Conservation (phyloP, 2,888 invertebrate genomes). For the Tanytarsus gracilentus region DNA sequence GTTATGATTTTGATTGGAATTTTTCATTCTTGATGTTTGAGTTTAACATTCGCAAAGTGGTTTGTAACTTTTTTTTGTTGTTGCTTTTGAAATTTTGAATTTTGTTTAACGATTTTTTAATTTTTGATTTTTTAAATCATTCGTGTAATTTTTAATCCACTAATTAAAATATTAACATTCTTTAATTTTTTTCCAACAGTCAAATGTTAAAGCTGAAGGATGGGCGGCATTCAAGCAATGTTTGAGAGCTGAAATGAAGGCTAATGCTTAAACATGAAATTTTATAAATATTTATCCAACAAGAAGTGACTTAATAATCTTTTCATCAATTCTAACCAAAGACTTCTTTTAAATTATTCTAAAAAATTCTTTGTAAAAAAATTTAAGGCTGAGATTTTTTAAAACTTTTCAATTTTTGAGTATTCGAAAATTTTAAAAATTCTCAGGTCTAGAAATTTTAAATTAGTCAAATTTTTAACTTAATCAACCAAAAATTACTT, state of each 20-base stretch:
- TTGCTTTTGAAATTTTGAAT: not conserved
- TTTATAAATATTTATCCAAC: too few relatives aligned
- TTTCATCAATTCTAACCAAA: too few relatives aligned
- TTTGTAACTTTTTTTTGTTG: not conserved
- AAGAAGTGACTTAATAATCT: too few relatives aligned
- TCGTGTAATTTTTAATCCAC: not conserved
- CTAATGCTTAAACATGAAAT: too few relatives aligned
- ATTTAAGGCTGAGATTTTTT: too few relatives aligned
- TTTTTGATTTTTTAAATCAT: not conserved
- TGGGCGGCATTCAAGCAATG: slow-evolving; percentile 90
- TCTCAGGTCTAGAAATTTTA: too few relatives aligned
- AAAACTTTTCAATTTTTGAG: too few relatives aligned
- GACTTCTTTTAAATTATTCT: too few relatives aligned
- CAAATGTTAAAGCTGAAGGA: slow-evolving; percentile 76
- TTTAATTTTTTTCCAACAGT: slow-evolving; percentile 50
- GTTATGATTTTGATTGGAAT: not conserved
- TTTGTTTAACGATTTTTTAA: slow-evolving; percentile 1
- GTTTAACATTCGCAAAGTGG: not conserved
- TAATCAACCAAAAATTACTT: too few relatives aligned
- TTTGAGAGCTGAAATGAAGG: slow-evolving; percentile 75
- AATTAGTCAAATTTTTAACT: too few relatives aligned
- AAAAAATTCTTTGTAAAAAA: too few relatives aligned
- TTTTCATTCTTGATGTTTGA: slow-evolving; percentile 13
- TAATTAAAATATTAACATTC: not conserved
- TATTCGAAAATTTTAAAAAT: too few relatives aligned